Evolutionary conservation across 92 coral and sea anemone genomes (phyloP).

Genomic region (Phenganax marumi): DNA sequence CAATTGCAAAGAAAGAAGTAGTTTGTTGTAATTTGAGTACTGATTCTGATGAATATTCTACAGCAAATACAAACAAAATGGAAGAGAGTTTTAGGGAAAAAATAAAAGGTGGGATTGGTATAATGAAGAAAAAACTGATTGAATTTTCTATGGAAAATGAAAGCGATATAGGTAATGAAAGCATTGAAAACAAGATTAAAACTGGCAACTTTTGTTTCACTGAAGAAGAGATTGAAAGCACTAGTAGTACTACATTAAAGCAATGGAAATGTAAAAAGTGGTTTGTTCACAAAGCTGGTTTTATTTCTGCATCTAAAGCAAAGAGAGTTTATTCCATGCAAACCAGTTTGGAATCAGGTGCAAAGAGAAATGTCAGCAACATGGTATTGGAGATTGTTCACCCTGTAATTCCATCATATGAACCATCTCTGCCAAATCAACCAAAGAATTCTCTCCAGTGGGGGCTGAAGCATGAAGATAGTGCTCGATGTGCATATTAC

Average conservation of each 20-base stretch:
- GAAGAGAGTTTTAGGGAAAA: no score
- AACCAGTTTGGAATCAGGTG: constrained; percentile 51
- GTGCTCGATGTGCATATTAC: not conserved
- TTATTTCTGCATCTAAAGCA: constrained; percentile 66
- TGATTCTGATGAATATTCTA: not conserved
- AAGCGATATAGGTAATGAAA: no score
- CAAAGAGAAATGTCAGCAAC: constrained; percentile 22
- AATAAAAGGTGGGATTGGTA: no score
- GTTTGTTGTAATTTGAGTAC: not conserved
- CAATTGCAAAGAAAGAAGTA: not conserved
- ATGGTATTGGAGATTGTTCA: not conserved
- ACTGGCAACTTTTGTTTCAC: no score
- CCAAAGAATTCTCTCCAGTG: not conserved
- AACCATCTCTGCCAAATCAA: not conserved
- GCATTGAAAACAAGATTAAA: no score
- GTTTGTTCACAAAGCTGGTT: constrained; percentile 62
- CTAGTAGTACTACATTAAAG: not conserved
- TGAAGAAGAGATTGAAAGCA: not conserved
- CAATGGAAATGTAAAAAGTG: constrained; percentile 70
- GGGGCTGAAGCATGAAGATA: constrained; percentile 10
- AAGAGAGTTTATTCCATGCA: constrained; percentile 67
- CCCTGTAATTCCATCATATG: not conserved
- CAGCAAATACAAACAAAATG: not conserved
- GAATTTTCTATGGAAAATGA: no score
- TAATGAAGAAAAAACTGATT: no score